Evolutionary conservation across 2,113 vertebrate species (phyloP), one percentile per base, ranked within the genome.

Genomic region (Saguinus imperator): DNA sequence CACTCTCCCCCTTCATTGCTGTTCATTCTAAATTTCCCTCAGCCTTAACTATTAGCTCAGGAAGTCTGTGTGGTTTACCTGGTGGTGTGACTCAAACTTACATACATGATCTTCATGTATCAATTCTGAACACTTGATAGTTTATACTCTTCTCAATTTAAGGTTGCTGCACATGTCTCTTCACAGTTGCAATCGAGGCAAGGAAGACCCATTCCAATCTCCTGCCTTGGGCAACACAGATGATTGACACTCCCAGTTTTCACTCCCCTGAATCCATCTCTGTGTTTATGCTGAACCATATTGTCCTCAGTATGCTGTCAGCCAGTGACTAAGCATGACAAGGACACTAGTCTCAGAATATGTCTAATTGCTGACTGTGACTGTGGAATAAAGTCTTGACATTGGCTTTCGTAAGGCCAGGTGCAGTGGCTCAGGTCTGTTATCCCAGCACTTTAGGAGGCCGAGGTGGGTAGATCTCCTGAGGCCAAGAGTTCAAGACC

Each of bases 181-280:
- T 80, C 75, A 40, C 25, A 66, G 0, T 2, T 32, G n/a, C 29
- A 43, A 1, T 1, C 27, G 21, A 17, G 40, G 52, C 68, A 45
- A 16, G 48, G 7, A 37, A 40, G 57, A 64, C 14, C 18, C 37
- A 1, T 7, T 35, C 8, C 1, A 29, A 16, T 43, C 50, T 68
- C 75, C 27, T 20, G 35, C n/a, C 9, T 0, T 64, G 10, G 43
- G 23, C 6, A 61, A 6, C 7, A 12, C 0, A 1, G 12, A 6
- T 58, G 68, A n/a, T 12, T 0, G 37, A 4, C 2, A 8, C 7
- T 23, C 35, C 20, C 11, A 29, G 18, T 12, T 83, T 87, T 8
- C 23, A 8, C 13, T 20, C 17, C 25, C 4, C 40, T 8, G 5
- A 61, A 17, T 3, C 75, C 17, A n/a, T 87, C 27, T 12, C 58